phyloP scores from a whole-genome alignment of 2,888 invertebrate species.

The Achlya flavicornis region DNA sequence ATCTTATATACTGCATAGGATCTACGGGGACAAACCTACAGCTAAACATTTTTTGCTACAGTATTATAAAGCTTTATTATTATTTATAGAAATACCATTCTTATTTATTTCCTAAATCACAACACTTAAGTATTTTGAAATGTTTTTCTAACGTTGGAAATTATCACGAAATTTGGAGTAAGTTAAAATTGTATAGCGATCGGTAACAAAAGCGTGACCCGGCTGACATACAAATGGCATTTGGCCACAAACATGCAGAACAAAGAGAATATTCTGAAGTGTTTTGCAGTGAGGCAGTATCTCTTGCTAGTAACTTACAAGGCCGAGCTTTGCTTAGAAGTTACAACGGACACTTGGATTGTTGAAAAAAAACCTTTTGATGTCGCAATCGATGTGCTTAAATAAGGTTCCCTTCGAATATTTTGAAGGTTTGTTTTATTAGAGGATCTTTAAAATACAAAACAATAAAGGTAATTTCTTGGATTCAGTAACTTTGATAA shows the following conservation, averaged over 20 bases:
- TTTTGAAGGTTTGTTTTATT: no score
- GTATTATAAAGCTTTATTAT: no score
- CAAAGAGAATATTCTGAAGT: conserved; percentile 63
- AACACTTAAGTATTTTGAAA: conserved; percentile 35
- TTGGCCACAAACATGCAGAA: conserved; percentile 57
- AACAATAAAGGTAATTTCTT: no score
- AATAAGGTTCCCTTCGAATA: background rate
- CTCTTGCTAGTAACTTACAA: conserved; percentile 48
- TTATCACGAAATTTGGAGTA: conserved; percentile 42
- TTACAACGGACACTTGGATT: background rate
- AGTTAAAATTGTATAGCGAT: background rate
- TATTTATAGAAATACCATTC: background rate
- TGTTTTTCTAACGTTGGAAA: conserved; percentile 38
- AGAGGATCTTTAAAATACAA: no score
- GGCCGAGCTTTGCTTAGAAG: conserved; percentile 46
- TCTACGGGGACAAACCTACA: no score
- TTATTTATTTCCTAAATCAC: conserved; percentile 22
- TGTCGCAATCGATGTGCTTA: background rate
- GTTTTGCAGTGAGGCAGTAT: conserved; percentile 52
- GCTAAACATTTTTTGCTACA: no score
- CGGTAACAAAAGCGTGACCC: conserved; percentile 47
- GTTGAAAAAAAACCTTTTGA: background rate
- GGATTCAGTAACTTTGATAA: no score
- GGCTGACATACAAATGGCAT: conserved; percentile 66
- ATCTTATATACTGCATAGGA: no score